These are phyloP conservation scores for Dorcus hopei DNA, from an alignment of 2,888 invertebrate species.

Conservation along the genomic window DNA sequence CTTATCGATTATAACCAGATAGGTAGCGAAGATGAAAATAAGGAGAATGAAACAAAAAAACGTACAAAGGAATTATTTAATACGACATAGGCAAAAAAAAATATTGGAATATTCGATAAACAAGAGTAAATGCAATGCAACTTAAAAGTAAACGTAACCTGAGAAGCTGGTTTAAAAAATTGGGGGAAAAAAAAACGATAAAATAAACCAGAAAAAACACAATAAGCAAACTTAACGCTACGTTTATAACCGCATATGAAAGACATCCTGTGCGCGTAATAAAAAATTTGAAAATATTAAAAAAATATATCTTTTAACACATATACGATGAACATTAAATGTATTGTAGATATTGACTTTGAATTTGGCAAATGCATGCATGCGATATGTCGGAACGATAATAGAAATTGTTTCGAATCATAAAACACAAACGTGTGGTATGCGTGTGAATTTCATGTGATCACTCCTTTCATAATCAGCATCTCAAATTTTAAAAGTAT, in stretches of 20 bases:
- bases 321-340: conserved; percentile 29
- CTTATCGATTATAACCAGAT: conserved; percentile 3
- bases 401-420: conserved; percentile 9
- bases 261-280: conserved; percentile 42
- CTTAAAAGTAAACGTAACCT: conserved; percentile 36
- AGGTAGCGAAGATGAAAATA: neutral
- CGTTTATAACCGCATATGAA: conserved; percentile 25
- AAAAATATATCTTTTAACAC: conserved; percentile 44
- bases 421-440: conserved; percentile 10
- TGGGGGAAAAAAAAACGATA: conserved; percentile 14
- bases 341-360: conserved; percentile 61
- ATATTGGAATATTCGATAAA: conserved; percentile 31
- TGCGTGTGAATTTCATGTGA: conserved; percentile 5
- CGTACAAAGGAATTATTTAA: conserved; percentile 34
- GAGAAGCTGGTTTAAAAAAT: conserved; percentile 32
- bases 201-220: conserved; percentile 19
- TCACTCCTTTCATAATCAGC: conserved; percentile 35
- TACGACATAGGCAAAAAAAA: conserved; percentile 19
- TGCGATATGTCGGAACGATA: conserved; percentile 36
- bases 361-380: conserved; percentile 58
- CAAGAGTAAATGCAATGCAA: conserved; percentile 33
- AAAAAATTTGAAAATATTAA: conserved; percentile 35
- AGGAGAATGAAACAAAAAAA: conserved; percentile 26
- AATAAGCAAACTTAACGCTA: conserved; percentile 16
- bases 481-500: conserved; percentile 30